Conservation (phyloP, 2,888 invertebrate genomes). For the Tiliacea aurago region DNA sequence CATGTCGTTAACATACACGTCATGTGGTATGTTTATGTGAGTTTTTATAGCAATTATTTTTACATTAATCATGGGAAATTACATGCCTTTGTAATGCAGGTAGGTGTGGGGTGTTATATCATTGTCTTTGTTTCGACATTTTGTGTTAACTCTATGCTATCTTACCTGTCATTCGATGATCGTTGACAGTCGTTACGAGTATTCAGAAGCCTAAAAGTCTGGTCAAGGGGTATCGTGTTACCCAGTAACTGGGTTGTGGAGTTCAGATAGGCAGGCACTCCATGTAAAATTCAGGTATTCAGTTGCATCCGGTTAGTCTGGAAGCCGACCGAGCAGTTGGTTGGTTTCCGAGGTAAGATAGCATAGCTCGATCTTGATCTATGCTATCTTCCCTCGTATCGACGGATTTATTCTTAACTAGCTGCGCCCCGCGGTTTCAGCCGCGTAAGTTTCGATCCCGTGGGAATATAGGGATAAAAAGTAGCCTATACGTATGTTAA, state of each 20-base stretch:
- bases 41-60: conserved; percentile 76
- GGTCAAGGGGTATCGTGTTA: background rate
- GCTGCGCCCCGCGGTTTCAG: no score
- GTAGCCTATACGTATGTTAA: no score
- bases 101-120: conserved; percentile 15
- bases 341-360: no score
- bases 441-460: no score
- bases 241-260: background rate
- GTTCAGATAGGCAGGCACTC: background rate
- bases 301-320: background rate
- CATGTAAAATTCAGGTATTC: background rate
- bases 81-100: conserved; percentile 28
- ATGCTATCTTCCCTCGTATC: background rate
- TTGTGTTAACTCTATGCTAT: background rate
- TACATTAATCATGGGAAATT: conserved; percentile 75
- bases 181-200: background rate
- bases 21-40: conserved; percentile 65
- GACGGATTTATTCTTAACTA: no score
- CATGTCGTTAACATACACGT: conserved; percentile 66
- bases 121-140: conserved; percentile 5
- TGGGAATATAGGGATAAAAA: no score
- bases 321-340: background rate
- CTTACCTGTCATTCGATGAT: background rate
- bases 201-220: background rate
- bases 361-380: background rate